Conservation (phyloP, 2,797 vertebrate species). For the Cirrhinus molitorella region DNA sequence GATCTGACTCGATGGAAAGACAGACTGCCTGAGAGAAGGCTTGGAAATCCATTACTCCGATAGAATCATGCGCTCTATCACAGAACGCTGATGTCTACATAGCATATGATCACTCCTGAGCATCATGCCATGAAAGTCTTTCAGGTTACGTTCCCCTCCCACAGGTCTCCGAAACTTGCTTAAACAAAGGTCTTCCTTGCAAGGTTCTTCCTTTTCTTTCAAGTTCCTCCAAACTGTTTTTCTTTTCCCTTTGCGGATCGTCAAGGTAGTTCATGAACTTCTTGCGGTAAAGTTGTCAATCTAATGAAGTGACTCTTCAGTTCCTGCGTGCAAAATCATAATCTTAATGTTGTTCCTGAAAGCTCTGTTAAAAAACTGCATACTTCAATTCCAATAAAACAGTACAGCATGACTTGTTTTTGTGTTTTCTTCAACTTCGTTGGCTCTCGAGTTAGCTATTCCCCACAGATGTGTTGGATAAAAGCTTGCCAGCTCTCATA, state of each 20-base stretch:
- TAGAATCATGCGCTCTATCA: slow-evolving; percentile 42
- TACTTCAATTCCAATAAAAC: slow-evolving; percentile 33
- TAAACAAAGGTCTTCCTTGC: slow-evolving; percentile 15
- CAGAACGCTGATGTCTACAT: slow-evolving; percentile 27
- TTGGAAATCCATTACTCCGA: slow-evolving; percentile 40
- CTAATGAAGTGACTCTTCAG: not conserved
- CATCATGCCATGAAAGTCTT: slow-evolving; percentile 22
- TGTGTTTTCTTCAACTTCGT: slow-evolving; percentile 24
- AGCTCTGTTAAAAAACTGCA: not conserved
- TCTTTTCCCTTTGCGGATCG: not conserved
- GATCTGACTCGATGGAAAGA: slow-evolving; percentile 61
- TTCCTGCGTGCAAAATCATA: slow-evolving; percentile 29
- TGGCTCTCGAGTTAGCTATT: slow-evolving; percentile 39
- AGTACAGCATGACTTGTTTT: slow-evolving; percentile 25
- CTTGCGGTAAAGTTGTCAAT: slow-evolving; percentile 11
- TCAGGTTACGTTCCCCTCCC: slow-evolving; percentile 32
- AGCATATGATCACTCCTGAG: not conserved
- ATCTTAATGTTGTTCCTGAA: not conserved
- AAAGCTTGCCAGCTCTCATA: slow-evolving; percentile 57
- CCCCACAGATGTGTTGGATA: slow-evolving; percentile 54
- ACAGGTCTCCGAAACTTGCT: slow-evolving; percentile 8
- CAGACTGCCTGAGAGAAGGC: slow-evolving; percentile 28
- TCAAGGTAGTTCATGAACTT: not conserved
- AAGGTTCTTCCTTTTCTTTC: slow-evolving; percentile 1
- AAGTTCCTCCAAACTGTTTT: not conserved